Percentiles rank a stretch among this genome's conserved stretches.
Conservation (phyloP, 1,140 invertebrate species). For the Zelostemma sp. region DNA sequence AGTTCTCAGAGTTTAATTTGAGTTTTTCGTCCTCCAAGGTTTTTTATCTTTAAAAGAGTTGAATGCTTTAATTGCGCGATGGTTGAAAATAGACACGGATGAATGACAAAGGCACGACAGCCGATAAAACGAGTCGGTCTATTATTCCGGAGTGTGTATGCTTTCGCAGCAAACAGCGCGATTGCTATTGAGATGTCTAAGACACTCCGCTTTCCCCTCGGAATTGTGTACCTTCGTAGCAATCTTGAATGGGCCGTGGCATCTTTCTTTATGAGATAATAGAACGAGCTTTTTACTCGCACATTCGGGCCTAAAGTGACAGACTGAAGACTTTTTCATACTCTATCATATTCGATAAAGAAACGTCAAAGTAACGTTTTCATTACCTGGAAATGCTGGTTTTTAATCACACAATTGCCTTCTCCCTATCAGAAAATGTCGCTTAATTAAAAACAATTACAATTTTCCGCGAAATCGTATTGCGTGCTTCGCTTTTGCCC, state of each 20-base stretch:
- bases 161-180: slow-evolving; percentile 29
- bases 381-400: too few species aligned
- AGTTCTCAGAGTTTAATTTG: not conserved
- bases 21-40: slow-evolving; percentile 22
- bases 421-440: too few species aligned
- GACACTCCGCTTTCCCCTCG: slow-evolving; percentile 36
- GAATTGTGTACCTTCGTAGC: slow-evolving; percentile 47
- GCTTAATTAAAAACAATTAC: too few species aligned
- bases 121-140: slow-evolving; percentile 10
- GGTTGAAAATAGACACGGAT: not conserved
- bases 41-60: not conserved
- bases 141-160: slow-evolving; percentile 15
- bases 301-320: slow-evolving; percentile 51
- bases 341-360: not conserved
- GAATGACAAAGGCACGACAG: not conserved
- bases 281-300: slow-evolving; percentile 41
- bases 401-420: too few species aligned
- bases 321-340: not conserved
- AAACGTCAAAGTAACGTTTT: too few species aligned
- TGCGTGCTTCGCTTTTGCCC: too few species aligned
- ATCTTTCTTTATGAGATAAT: slow-evolving; percentile 58
- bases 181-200: slow-evolving; percentile 53
- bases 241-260: slow-evolving; percentile 54
- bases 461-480: too few species aligned
- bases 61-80: not conserved